Percentiles rank a stretch among this genome's conserved stretches.
phyloP scores from a whole-genome alignment of 2,113 vertebrate species.

The Lamprologus sp. region DNA sequence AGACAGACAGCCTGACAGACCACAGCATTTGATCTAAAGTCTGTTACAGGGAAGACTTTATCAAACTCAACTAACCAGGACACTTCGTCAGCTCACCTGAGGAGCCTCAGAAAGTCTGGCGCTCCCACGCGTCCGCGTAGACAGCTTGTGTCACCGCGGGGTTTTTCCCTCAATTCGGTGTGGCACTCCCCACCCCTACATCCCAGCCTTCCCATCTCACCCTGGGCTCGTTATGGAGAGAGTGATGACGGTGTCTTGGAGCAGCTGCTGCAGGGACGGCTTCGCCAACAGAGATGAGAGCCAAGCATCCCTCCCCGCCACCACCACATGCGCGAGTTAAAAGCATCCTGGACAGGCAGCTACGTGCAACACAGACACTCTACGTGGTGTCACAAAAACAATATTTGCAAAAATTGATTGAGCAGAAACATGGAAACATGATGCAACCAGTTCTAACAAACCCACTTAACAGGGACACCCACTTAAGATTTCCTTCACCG shows the following conservation, averaged over 20 bases:
- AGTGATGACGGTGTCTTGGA: slow-evolving; percentile 57
- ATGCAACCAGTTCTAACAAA: neutral
- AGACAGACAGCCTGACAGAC: neutral
- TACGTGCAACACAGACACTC: neutral
- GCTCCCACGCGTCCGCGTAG: slow-evolving; percentile 4
- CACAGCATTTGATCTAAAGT: neutral
- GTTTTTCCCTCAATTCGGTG: slow-evolving; percentile 34
- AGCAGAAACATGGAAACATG: neutral
- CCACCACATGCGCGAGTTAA: neutral
- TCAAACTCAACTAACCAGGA: slow-evolving; percentile 18
- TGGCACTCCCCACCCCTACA: slow-evolving; percentile 23
- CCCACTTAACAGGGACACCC: neutral
- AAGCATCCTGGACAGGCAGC: neutral
- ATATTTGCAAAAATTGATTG: neutral
- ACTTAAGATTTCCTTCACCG: neutral
- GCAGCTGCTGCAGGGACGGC: slow-evolving; percentile 54
- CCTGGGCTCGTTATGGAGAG: slow-evolving; percentile 53
- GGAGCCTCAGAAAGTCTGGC: slow-evolving; percentile 11
- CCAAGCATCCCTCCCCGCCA: neutral
- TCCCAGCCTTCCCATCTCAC: slow-evolving; percentile 36
- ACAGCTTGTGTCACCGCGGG: slow-evolving; percentile 62
- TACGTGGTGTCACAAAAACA: neutral
- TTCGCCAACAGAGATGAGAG: slow-evolving; percentile 29
- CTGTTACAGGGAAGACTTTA: neutral
- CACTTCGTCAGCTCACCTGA: slow-evolving; percentile 31